Conservation (phyloP, 2,797 vertebrate genomes). For the Tangara arthus region DNA sequence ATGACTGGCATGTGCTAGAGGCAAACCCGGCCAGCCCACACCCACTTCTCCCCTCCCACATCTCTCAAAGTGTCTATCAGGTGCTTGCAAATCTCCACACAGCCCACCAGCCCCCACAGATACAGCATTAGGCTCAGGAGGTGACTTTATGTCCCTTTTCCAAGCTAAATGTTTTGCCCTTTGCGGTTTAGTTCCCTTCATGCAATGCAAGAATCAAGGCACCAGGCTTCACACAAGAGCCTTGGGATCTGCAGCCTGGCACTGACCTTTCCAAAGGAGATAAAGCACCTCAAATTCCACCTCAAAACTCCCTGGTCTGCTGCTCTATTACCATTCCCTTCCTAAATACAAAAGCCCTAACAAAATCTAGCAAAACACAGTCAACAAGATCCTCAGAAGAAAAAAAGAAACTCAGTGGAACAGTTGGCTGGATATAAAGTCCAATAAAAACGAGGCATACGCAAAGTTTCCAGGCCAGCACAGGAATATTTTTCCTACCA, state of each 20-base stretch:
- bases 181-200: background rate
- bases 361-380: background rate
- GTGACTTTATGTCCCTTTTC: background rate
- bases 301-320: background rate
- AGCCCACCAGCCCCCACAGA: background rate
- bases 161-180: accelerated
- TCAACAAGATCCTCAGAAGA: background rate
- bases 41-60: background rate
- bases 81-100: background rate
- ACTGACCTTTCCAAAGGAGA: background rate
- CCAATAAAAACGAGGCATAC: background rate
- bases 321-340: background rate
- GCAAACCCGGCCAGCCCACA: background rate
- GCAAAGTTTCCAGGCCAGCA: background rate
- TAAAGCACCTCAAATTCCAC: background rate
- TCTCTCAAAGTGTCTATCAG: background rate
- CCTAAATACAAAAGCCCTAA: background rate
- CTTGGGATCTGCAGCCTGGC: background rate
- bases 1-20: background rate
- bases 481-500: background rate
- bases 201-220: background rate
- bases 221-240: accelerated
- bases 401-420: background rate
- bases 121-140: background rate
- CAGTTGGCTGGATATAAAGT: background rate